These are phyloP conservation scores for Lepisosteus osseus DNA, from an alignment of 2,113 vertebrate genomes.

Conservation along the genomic window DNA sequence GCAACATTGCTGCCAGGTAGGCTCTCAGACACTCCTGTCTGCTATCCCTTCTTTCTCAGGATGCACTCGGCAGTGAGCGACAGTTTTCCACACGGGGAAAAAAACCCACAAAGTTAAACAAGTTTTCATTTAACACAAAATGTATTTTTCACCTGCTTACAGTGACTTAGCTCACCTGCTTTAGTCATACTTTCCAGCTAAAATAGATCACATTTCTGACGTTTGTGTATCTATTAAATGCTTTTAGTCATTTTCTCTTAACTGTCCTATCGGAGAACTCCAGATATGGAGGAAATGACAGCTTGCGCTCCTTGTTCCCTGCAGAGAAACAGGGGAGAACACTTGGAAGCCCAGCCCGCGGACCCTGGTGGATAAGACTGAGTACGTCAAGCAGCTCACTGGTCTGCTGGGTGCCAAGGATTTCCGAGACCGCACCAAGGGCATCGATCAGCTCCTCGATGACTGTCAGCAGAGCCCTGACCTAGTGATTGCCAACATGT, in stretches of 20 bases:
- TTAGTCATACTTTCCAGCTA: too few species aligned
- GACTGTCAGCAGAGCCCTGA: conserved; percentile 76
- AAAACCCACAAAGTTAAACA: too few species aligned
- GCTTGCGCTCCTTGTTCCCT: conserved; percentile 1
- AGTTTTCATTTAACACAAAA: too few species aligned
- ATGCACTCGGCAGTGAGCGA: too few species aligned
- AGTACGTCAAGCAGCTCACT: conserved; percentile 72
- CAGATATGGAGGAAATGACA: too few species aligned
- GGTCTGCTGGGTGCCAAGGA: conserved; percentile 75
- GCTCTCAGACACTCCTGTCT: conserved; percentile 2
- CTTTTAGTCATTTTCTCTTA: background rate
- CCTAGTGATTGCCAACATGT: conserved; percentile 74
- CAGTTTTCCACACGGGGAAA: too few species aligned
- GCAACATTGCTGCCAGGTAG: conserved; percentile 69
- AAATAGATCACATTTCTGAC: background rate
- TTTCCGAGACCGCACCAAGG: conserved; percentile 82
- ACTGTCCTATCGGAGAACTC: too few species aligned
- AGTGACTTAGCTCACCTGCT: too few species aligned
- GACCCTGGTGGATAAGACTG: conserved; percentile 73
- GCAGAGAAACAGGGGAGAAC: conserved; percentile 65
- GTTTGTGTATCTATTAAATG: background rate
- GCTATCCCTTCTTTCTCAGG: background rate
- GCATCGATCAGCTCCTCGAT: conserved; percentile 75
- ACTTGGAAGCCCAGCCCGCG: conserved; percentile 59
- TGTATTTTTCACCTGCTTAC: too few species aligned